phyloP scores from a whole-genome alignment of 2,797 vertebrate species.

The Pipistrellus pipistrellus region DNA sequence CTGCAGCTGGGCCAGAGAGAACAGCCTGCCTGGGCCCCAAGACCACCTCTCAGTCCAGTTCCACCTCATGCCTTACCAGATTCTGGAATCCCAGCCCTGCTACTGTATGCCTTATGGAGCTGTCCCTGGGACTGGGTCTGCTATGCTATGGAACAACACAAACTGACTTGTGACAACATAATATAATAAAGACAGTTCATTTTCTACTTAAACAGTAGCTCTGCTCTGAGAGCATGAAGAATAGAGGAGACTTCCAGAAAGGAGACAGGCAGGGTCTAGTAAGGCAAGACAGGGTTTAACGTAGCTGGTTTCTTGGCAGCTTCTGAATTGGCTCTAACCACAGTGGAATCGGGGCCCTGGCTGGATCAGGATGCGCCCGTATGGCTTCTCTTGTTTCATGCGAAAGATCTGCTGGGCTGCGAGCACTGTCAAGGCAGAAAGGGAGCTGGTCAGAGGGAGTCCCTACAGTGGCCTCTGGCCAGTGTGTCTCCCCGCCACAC shows the following conservation, averaged over 20 bases:
- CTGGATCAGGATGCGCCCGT: constrained; percentile 86
- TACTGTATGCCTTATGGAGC: neutral
- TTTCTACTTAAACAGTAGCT: constrained; percentile 65
- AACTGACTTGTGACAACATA: constrained; percentile 30
- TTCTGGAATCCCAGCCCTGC: constrained; percentile 5
- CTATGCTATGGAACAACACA: neutral
- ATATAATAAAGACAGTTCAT: constrained; percentile 77
- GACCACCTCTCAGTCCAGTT: neutral
- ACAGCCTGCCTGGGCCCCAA: neutral
- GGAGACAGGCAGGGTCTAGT: neutral
- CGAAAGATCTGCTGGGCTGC: constrained; percentile 79
- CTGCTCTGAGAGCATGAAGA: neutral
- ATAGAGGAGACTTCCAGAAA: constrained; percentile 5
- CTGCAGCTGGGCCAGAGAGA: constrained; percentile 2
- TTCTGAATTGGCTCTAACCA: neutral
- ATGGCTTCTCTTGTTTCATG: constrained; percentile 88
- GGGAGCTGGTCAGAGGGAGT: neutral
- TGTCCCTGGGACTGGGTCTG: neutral
- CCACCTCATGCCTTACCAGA: constrained; percentile 73
- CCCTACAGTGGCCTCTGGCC: neutral
- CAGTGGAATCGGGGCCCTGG: constrained; percentile 64
- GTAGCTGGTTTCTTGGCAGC: neutral
- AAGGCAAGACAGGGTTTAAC: constrained; percentile 28
- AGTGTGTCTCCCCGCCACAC: neutral
- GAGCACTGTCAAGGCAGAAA: constrained; percentile 77